phyloP scores from a whole-genome alignment of 2,797 vertebrate genomes.

The Typhlichthys eigenmanni region DNA sequence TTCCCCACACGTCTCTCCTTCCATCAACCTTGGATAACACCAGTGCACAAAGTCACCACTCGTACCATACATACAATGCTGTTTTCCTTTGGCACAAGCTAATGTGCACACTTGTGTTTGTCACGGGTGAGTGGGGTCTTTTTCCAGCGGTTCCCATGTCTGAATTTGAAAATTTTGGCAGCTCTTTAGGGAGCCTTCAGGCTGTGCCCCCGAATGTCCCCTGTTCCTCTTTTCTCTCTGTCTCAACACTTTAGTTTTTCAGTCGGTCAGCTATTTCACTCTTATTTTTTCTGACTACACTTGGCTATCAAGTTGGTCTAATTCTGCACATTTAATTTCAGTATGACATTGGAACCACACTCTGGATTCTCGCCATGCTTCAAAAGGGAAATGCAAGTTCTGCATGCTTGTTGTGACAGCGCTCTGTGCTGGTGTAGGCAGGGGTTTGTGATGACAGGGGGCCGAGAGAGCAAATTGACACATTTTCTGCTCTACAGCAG shows the following conservation, averaged over 20 bases:
- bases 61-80: slow-evolving; percentile 29
- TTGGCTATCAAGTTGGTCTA: slow-evolving; percentile 49
- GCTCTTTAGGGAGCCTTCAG: slow-evolving; percentile 45
- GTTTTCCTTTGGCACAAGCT: slow-evolving; percentile 2
- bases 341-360: slow-evolving; percentile 57
- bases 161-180: slow-evolving; percentile 64
- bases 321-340: slow-evolving; percentile 37
- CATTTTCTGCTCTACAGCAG: neutral
- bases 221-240: slow-evolving; percentile 3
- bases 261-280: slow-evolving; percentile 37
- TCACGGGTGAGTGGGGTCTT: slow-evolving; percentile 12
- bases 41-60: slow-evolving; percentile 39
- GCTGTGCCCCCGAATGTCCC: slow-evolving; percentile 7
- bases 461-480: slow-evolving; percentile 28
- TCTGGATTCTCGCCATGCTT: slow-evolving; percentile 51
- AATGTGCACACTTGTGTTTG: slow-evolving; percentile 22
- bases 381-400: slow-evolving; percentile 37
- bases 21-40: slow-evolving; percentile 8
- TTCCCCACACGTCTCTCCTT: neutral
- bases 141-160: slow-evolving; percentile 60
- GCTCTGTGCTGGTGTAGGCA: slow-evolving; percentile 23
- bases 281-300: slow-evolving; percentile 20
- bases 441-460: slow-evolving; percentile 12
- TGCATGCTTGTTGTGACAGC: slow-evolving; percentile 53
- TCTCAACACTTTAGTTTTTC: slow-evolving; percentile 30